Evolutionary conservation across 2,888 invertebrate genomes (phyloP).

Genomic region (Euzophera pinguis): DNA sequence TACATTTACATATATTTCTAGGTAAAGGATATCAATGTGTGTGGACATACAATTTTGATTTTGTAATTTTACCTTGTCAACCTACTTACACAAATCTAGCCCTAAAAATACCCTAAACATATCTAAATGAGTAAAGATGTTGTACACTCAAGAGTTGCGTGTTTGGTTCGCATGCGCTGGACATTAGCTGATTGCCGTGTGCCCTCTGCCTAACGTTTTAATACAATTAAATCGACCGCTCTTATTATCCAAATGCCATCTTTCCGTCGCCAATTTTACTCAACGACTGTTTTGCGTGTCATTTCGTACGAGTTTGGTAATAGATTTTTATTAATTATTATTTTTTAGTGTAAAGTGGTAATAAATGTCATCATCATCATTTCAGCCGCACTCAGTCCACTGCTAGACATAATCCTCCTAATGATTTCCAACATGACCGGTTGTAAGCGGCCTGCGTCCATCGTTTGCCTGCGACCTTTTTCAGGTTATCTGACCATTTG

Average conservation of each 20-base stretch:
- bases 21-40: too few species aligned
- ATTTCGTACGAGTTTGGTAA: conserved; percentile 31
- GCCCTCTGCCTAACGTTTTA: conserved; percentile 72
- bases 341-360: background rate
- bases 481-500: too few species aligned
- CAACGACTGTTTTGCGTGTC: conserved; percentile 73
- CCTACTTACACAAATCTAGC: background rate
- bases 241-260: conserved; percentile 68
- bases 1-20: too few species aligned
- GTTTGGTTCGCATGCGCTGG: conserved; percentile 63
- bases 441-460: too few species aligned
- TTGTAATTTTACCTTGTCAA: background rate
- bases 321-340: conserved; percentile 12
- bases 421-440: too few species aligned
- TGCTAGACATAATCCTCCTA: too few species aligned
- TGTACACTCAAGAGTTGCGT: conserved; percentile 49
- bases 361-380: too few species aligned
- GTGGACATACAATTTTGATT: too few species aligned
- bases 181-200: conserved; percentile 75
- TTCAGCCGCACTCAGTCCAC: too few species aligned
- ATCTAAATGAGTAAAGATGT: background rate
- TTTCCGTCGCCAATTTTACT: conserved; percentile 64
- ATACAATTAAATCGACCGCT: conserved; percentile 76
- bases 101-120: background rate
- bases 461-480: too few species aligned